Percentiles rank a stretch among this genome's conserved stretches.
These are phyloP conservation scores for Dendrolimus kikuchii DNA, from an alignment of 1,140 invertebrate species.

Conservation along the genomic window DNA sequence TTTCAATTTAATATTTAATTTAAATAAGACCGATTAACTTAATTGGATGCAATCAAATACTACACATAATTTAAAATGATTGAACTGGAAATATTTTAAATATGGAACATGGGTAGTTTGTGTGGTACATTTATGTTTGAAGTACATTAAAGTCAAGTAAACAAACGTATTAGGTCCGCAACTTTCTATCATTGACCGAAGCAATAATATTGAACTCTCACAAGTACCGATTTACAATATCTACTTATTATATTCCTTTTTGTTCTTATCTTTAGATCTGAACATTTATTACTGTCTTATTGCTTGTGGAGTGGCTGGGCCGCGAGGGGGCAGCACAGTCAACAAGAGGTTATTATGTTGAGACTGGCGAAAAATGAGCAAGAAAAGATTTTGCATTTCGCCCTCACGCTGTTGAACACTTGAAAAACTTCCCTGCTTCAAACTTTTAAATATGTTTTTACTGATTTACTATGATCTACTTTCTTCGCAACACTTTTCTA, in stretches of 20 bases:
- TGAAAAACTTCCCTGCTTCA: slow-evolving; percentile 22
- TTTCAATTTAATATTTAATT: too few relatives aligned
- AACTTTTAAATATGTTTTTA: slow-evolving; percentile 6
- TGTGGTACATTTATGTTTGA: too few relatives aligned
- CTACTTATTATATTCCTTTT: slow-evolving; percentile 65
- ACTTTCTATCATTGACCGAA: slow-evolving; percentile 30
- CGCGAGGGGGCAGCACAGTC: slow-evolving; percentile 43
- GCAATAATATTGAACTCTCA: slow-evolving; percentile 51
- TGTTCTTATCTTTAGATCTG: slow-evolving; percentile 58
- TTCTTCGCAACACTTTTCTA: too few relatives aligned
- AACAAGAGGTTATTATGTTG: slow-evolving; percentile 69
- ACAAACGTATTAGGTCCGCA: slow-evolving; percentile 26
- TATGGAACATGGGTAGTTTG: too few relatives aligned
- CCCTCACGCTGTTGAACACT: slow-evolving; percentile 34
- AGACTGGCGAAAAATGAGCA: slow-evolving; percentile 61
- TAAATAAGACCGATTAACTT: too few relatives aligned
- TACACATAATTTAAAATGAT: too few relatives aligned
- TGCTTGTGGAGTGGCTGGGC: slow-evolving; percentile 58
- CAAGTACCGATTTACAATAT: slow-evolving; percentile 60
- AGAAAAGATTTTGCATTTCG: slow-evolving; percentile 44
- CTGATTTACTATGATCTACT: background rate
- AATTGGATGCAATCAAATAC: too few relatives aligned
- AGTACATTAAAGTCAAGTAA: slow-evolving; percentile 24
- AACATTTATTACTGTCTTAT: slow-evolving; percentile 71
- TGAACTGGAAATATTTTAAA: too few relatives aligned